Percentiles rank a stretch among this genome's conserved stretches.
Evolutionary conservation across 2,113 vertebrate genomes (phyloP).

Genomic region (Euleptes europaea): DNA sequence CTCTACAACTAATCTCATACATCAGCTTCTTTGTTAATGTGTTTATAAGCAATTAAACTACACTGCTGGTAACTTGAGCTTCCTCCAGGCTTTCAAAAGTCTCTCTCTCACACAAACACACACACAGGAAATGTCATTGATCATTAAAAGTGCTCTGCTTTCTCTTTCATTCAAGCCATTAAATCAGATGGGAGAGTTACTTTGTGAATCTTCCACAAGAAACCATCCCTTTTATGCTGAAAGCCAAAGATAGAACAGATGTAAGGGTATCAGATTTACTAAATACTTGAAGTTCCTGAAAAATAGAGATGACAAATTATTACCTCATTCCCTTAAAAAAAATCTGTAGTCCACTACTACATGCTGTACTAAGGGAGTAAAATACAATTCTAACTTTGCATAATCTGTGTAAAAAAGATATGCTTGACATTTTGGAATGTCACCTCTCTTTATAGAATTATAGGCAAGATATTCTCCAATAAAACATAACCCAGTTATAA

Average conservation of each 20-base stretch:
- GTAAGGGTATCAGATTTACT: conserved; percentile 69
- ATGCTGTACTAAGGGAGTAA: conserved; percentile 84
- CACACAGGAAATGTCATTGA: conserved; percentile 66
- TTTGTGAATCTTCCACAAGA: conserved; percentile 69
- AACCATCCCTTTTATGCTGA: conserved; percentile 62
- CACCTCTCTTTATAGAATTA: conserved; percentile 87
- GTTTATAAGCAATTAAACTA: conserved; percentile 66
- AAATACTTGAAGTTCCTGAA: conserved; percentile 64
- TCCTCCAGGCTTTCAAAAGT: conserved; percentile 71
- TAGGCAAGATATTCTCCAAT: conserved; percentile 87
- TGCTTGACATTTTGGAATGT: conserved; percentile 86
- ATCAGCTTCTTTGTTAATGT: conserved; percentile 56
- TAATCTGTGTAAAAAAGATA: conserved; percentile 89
- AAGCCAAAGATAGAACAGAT: conserved; percentile 69
- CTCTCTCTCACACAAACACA: conserved; percentile 62
- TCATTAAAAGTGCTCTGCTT: conserved; percentile 80
- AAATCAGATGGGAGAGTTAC: conserved; percentile 70
- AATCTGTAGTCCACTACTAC: conserved; percentile 83
- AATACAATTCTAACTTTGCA: conserved; percentile 86
- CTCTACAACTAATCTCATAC: conserved; percentile 63
- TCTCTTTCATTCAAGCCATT: conserved; percentile 65
- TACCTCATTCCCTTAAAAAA: conserved; percentile 79
- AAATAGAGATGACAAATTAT: conserved; percentile 76
- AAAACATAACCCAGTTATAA: conserved; percentile 88
- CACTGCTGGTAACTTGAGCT: conserved; percentile 66